phyloP scores from a whole-genome alignment of 2,888 invertebrate species.

The Venusia cambrica region DNA sequence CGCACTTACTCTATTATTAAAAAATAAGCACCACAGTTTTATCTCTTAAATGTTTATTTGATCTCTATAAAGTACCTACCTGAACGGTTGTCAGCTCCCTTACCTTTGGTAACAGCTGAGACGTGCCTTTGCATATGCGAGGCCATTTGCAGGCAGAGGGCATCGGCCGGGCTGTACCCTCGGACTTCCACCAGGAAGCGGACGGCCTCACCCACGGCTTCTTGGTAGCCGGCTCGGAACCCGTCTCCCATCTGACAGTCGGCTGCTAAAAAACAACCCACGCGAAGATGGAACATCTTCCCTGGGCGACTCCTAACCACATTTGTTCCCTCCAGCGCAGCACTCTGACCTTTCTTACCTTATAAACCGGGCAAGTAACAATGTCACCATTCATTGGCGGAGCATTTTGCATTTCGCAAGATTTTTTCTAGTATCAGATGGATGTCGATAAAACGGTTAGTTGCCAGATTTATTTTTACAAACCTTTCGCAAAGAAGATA shows the following conservation, averaged over 20 bases:
- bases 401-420: too few species aligned
- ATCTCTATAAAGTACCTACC: too few species aligned
- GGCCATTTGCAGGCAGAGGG: constrained; percentile 89
- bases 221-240: constrained; percentile 93
- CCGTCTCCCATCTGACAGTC: constrained; percentile 54
- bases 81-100: too few species aligned
- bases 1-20: too few species aligned
- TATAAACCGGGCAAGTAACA: constrained; percentile 14
- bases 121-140: constrained; percentile 92
- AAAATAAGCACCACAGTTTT: too few species aligned
- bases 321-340: constrained; percentile 52
- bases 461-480: constrained; percentile 17
- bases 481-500: constrained; percentile 5
- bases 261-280: constrained; percentile 64
- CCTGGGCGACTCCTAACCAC: constrained; percentile 52
- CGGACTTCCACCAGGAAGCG: constrained; percentile 93
- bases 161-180: constrained; percentile 89
- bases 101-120: constrained; percentile 83
- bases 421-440: too few species aligned
- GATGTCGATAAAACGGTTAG: too few species aligned
- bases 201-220: constrained; percentile 95
- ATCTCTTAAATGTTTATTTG: too few species aligned
- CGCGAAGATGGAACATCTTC: constrained; percentile 56
- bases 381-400: too few species aligned
- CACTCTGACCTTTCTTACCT: constrained; percentile 28